Evolutionary conservation across 2,797 vertebrate species (phyloP).

Genomic region (Myotis planiceps): DNA sequence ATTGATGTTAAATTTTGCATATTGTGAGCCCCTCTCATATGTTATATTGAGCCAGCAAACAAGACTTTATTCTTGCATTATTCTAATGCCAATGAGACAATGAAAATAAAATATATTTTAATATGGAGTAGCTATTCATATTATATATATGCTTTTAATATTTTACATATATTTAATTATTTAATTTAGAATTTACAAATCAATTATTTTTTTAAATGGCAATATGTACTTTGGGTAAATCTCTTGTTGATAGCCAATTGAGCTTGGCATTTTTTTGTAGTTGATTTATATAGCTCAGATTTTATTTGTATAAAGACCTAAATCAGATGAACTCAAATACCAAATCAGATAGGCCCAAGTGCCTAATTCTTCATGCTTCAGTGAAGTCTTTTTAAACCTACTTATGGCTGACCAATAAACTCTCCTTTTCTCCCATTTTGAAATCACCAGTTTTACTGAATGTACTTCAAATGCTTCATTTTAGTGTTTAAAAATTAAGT

Average conservation of each 20-base stretch:
- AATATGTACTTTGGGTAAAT: not conserved
- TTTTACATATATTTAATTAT: constrained; percentile 9
- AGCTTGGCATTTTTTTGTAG: not conserved
- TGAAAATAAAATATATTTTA: constrained; percentile 13
- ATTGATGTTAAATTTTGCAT: not conserved
- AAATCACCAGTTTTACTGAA: not conserved
- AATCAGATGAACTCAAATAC: not conserved
- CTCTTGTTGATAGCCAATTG: not conserved
- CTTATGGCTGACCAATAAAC: not conserved
- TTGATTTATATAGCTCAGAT: not conserved
- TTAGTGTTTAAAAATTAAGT: not conserved
- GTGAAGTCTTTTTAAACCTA: not conserved
- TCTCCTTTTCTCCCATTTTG: not conserved
- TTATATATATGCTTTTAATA: not conserved
- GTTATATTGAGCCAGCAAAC: not conserved
- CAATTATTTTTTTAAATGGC: not conserved
- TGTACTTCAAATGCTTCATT: not conserved
- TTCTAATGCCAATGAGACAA: not conserved
- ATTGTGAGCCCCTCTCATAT: not conserved
- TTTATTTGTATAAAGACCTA: not conserved
- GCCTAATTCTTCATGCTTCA: not conserved
- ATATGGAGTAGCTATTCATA: not conserved
- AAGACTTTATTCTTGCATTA: not conserved
- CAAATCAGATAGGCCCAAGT: not conserved
- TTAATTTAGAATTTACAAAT: constrained; percentile 7